phyloP scores from a whole-genome alignment of 2,888 invertebrate genomes.

The Agrochola lychnidis region DNA sequence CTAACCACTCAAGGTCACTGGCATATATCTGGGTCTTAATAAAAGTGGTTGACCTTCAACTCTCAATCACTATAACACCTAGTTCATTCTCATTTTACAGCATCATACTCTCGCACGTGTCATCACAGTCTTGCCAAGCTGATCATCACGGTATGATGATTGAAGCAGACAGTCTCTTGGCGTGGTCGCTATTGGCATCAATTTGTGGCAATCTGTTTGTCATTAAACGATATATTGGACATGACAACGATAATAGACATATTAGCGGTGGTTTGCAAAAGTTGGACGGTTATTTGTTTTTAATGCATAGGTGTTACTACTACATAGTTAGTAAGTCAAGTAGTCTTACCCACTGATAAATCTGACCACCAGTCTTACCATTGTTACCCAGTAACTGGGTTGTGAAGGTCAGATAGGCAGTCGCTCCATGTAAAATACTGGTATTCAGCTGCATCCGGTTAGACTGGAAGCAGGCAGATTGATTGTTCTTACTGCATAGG shows the following conservation, averaged over 20 bases:
- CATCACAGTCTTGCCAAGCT: slow-evolving; percentile 35
- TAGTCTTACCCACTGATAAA: background rate
- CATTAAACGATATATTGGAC: slow-evolving; percentile 45
- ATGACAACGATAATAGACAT: slow-evolving; percentile 47
- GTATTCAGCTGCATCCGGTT: background rate
- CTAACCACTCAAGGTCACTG: too few species aligned
- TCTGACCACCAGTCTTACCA: background rate
- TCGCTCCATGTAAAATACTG: background rate
- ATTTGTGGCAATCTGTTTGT: slow-evolving; percentile 37
- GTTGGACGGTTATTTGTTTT: slow-evolving; percentile 8
- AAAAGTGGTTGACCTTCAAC: too few species aligned
- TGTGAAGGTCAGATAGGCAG: background rate
- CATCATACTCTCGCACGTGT: slow-evolving; percentile 4
- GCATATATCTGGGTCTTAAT: too few species aligned
- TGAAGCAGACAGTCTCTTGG: slow-evolving; percentile 58
- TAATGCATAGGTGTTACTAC: background rate
- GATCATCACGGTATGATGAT: slow-evolving; percentile 47
- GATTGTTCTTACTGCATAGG: background rate
- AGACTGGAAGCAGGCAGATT: background rate
- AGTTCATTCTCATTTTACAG: background rate
- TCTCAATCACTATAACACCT: too few species aligned
- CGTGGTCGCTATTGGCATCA: slow-evolving; percentile 45
- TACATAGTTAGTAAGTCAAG: background rate
- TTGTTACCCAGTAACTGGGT: background rate
- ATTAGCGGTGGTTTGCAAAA: slow-evolving; percentile 5